Conservation (phyloP, 2,113 vertebrate species). For the Aptenodytes forsteri region DNA sequence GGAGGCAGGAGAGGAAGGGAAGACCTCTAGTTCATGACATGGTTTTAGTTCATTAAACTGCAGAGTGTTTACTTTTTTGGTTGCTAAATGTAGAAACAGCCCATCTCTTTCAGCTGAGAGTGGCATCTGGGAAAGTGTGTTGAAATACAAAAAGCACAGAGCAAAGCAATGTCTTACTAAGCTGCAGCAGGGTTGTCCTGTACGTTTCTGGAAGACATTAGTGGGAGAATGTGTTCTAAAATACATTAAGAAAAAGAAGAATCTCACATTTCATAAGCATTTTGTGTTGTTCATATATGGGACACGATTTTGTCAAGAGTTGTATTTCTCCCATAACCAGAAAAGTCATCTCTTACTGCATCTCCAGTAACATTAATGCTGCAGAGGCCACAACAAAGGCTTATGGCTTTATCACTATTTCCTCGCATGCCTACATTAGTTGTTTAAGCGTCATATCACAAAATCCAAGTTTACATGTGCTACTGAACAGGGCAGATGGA, state of each 20-base stretch:
- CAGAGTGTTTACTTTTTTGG: background rate
- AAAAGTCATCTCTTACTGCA: background rate
- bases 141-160: background rate
- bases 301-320: background rate
- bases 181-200: background rate
- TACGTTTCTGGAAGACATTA: background rate
- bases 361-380: background rate
- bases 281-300: background rate
- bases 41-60: background rate
- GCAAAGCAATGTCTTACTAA: background rate
- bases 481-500: background rate
- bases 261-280: background rate
- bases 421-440: background rate
- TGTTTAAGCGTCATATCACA: background rate
- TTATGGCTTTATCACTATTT: background rate
- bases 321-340: background rate
- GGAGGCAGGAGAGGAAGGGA: background rate
- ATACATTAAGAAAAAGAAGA: background rate
- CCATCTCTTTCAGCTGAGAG: background rate
- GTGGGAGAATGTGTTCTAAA: background rate
- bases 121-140: background rate
- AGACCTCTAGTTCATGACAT: background rate
- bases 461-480: background rate
- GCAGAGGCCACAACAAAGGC: background rate
- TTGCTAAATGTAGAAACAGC: background rate